Conservation (phyloP, 2,888 invertebrate species). For the Polietes domitor region DNA sequence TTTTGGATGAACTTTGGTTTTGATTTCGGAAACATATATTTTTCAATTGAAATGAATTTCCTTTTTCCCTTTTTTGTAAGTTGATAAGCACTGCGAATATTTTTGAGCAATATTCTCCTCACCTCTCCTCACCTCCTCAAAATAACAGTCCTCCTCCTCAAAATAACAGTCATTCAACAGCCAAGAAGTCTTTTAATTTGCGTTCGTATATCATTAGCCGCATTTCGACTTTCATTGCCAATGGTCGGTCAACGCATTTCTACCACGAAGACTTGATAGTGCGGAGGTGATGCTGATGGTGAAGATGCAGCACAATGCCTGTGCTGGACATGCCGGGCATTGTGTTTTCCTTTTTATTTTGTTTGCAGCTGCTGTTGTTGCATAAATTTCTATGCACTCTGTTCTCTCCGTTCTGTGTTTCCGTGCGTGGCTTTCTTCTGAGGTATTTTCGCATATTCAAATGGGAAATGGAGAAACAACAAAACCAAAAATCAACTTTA, state of each 20-base stretch:
- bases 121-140: too few species aligned
- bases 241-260: not conserved
- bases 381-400: not conserved
- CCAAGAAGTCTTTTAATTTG: not conserved
- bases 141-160: not conserved
- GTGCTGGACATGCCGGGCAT: not conserved
- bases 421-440: not conserved
- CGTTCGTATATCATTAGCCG: not conserved
- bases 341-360: too few species aligned
- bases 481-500: not conserved
- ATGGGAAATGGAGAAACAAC: not conserved
- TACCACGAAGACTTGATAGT: too few species aligned
- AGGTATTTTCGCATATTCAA: not conserved
- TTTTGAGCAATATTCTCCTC: too few species aligned
- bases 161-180: not conserved
- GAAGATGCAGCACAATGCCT: not conserved
- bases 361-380: not conserved
- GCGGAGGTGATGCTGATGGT: too few species aligned
- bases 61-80: too few species aligned
- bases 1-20: too few species aligned
- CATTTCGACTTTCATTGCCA: slow-evolving; percentile 5
- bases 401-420: too few species aligned
- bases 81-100: too few species aligned
- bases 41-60: too few species aligned
- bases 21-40: too few species aligned